Evolutionary conservation across 1,140 invertebrate species (phyloP), one percentile per base, ranked within the genome.

Genomic region (Epicauta chinensis): DNA sequence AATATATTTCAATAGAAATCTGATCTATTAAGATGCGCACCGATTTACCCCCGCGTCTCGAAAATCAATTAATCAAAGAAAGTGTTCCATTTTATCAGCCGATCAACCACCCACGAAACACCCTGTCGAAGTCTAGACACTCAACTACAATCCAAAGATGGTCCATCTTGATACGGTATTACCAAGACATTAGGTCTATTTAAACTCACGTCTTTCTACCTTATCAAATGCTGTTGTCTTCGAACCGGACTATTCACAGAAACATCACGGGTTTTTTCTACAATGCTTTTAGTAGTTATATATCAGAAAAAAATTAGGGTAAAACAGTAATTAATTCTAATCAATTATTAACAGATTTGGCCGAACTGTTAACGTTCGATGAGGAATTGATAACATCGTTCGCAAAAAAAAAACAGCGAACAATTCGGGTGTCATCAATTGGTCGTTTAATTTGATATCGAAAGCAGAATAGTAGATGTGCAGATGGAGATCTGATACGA

Each of bases 21-120:
- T n/a, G n/a, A n/a, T n/a, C n/a, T n/a, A n/a, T n/a, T n/a, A n/a
- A n/a, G n/a, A n/a, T n/a, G n/a, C n/a, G n/a, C n/a, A n/a, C n/a
- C n/a, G n/a, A n/a, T n/a, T n/a, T n/a, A n/a, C n/a, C n/a, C n/a
- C n/a, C n/a, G n/a, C n/a, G n/a, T n/a, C n/a, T n/a, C n/a, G n/a
- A 51, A 51, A 51, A 51, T 47, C 41, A 51, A 51, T 51, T 51
- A 51, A 17, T 37, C 41, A 37, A 36, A 40, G 30, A 51, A 51
- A 51, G 41, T 51, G 48, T 40, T 41, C n/a, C 36, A 38, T 40
- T 23, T 51, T 51, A 51, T 51, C 48, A 31, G 1, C n/a, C 16
- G 48, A 51, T 51, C 48, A 51, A 42, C 48, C 48, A 40, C 48
- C 48, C 48, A 51, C 48, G 40, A 51, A 32, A 51, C 48, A 51